Percentiles rank a stretch among this genome's conserved stretches.
Evolutionary conservation across 2,113 vertebrate species (phyloP).

Genomic region (Lates calcarifer): DNA sequence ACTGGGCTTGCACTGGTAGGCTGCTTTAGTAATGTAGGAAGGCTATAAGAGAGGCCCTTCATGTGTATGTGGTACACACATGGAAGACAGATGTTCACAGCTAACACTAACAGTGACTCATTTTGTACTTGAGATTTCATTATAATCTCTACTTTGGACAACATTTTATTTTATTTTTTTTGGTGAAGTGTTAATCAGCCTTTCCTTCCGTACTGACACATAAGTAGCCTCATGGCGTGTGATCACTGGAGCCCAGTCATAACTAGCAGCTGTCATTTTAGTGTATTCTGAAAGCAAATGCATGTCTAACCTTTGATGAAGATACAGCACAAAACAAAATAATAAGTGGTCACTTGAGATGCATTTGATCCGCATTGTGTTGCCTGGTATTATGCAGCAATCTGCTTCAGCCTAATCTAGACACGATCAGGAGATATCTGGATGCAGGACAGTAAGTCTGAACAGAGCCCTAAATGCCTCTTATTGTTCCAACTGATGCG

Average conservation of each 20-base stretch:
- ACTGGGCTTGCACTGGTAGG: no score
- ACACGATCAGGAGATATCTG: background rate
- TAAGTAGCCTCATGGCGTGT: no score
- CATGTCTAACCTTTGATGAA: slow-evolving; percentile 6
- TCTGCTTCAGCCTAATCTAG: background rate
- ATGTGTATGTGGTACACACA: no score
- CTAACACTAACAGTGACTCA: no score
- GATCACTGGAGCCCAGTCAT: no score
- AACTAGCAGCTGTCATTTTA: background rate
- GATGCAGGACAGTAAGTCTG: background rate
- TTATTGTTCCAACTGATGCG: background rate
- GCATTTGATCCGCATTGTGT: background rate
- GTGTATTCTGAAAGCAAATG: background rate
- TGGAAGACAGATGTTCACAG: no score
- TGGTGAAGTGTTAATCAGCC: background rate
- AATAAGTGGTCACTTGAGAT: background rate
- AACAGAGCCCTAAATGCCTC: background rate
- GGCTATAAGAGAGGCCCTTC: no score
- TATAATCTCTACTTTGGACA: background rate
- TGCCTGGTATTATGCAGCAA: background rate
- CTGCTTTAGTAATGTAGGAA: no score
- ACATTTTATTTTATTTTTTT: no score
- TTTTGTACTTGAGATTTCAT: background rate
- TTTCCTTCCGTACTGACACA: no score
- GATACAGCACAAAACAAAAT: background rate